These are phyloP conservation scores for Strongylocentrotus purpuratus DNA, from an alignment of 35 echinoderm and acorn worm genomes.

Conservation along the genomic window DNA sequence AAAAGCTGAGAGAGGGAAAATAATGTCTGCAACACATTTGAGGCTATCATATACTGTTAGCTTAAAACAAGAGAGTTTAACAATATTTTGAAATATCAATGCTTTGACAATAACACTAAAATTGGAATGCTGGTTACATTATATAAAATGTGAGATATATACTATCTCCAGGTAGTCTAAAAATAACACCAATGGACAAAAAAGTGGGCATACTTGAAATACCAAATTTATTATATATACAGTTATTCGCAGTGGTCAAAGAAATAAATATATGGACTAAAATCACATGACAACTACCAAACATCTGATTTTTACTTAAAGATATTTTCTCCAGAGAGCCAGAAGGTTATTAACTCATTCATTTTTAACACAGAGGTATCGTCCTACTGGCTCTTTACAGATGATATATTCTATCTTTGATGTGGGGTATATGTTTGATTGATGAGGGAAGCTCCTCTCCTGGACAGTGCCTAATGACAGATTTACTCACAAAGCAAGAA, in stretches of 20 bases:
- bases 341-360: too few species aligned
- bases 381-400: too few species aligned
- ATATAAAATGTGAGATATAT: not conserved
- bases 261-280: not conserved
- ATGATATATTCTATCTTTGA: not conserved
- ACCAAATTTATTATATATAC: not conserved
- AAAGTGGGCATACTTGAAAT: too few species aligned
- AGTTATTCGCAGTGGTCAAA: not conserved
- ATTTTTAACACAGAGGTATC: too few species aligned
- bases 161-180: too few species aligned
- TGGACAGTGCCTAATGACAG: not conserved
- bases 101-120: not conserved
- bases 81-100: not conserved
- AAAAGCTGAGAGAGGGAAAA: too few species aligned
- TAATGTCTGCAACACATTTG: not conserved
- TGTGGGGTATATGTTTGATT: not conserved
- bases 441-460: not conserved
- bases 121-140: not conserved
- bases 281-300: not conserved
- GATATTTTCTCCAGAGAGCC: not conserved
- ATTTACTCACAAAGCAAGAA: not conserved
- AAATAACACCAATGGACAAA: too few species aligned
- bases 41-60: not conserved
- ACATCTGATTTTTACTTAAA: not conserved
- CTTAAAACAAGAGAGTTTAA: not conserved